Evolutionary conservation across 2,888 invertebrate species (phyloP), one percentile per base, ranked within the genome.

Genomic region (Germaria angustata): DNA sequence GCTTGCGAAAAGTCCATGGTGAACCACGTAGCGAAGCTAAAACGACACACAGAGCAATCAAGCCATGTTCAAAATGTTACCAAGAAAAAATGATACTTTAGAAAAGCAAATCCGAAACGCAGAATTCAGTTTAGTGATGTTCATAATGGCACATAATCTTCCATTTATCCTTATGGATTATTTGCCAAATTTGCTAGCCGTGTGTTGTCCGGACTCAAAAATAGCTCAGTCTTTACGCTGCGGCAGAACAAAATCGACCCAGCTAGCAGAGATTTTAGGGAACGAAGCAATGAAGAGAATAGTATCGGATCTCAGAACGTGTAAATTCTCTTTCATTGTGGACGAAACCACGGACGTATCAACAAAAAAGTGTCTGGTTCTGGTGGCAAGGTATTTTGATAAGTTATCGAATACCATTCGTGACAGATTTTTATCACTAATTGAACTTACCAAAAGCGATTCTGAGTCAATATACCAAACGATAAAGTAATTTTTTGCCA

Each of bases 321-420:
- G 11, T 57, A 61, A 57, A 15, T 57, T 57, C 11, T 57, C 57
- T 13, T 20, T 36, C 6, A 57, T 57, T 20, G 36, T 57, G 8
- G 57, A 57, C 17, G 36, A 57, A 39, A 44, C 63, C 4, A 44
- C 46, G n/a, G 44, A 63, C n/a, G 28, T 63, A 17, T 63, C 63
- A 5, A 63, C 44, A 8, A 63, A 63, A 28, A 61, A 57, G 9
- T 57, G 13, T 6, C 24, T 24, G 11, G 41, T 59, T 22, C 6
- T 59, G 9, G 59, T 59, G 8, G 59, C 13, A 17, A 17, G 39
- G 7, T 59, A 22, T 32, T 11, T 59, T 8, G 59, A 39, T 34
- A 59, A 24, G 11, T 2, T n/a, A 2, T 22, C n/a, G 3, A n/a
- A 39, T 1, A 59, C 17, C 2, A 22, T 59, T 59, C 1, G 13